A percentile compares a stretch with the other conserved stretches of the same genome.
phyloP scores from a whole-genome alignment of 2,888 invertebrate species.

The Euproctis similis region DNA sequence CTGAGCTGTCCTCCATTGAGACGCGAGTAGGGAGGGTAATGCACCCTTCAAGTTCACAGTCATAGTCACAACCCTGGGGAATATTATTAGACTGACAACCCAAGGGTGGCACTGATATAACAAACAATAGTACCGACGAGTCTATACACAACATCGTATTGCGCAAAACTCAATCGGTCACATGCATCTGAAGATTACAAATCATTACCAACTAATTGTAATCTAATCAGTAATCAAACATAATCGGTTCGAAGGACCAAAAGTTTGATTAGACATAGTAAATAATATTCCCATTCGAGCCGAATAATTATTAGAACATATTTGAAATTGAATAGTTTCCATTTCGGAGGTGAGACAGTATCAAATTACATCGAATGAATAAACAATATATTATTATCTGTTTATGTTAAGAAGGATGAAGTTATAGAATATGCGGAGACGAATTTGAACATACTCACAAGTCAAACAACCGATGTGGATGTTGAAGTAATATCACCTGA shows the following conservation, averaged over 20 bases:
- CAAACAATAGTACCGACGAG: constrained; percentile 28
- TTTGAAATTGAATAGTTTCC: too few relatives aligned
- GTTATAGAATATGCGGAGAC: constrained; percentile 21
- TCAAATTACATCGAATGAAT: too few relatives aligned
- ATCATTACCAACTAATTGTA: constrained; percentile 6
- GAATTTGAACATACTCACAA: constrained; percentile 37
- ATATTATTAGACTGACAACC: constrained; percentile 27
- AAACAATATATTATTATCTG: too few relatives aligned
- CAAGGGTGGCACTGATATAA: constrained; percentile 32
- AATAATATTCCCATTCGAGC: too few relatives aligned
- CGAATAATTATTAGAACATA: too few relatives aligned
- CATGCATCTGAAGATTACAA: not conserved
- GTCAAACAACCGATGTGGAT: constrained; percentile 38
- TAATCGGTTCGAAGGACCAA: too few relatives aligned
- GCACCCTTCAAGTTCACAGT: constrained; percentile 71
- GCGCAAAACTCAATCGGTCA: constrained; percentile 22
- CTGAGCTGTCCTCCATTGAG: constrained; percentile 28
- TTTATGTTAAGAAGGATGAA: constrained; percentile 1
- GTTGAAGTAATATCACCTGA: constrained; percentile 41
- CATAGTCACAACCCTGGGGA: constrained; percentile 51
- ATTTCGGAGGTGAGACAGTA: too few relatives aligned
- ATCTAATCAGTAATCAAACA: constrained; percentile 13
- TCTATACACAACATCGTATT: constrained; percentile 26
- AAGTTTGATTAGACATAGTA: too few relatives aligned
- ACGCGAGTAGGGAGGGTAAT: constrained; percentile 50